phyloP scores from a whole-genome alignment of 1,140 invertebrate genomes.

The Hydropsyche tenuis region DNA sequence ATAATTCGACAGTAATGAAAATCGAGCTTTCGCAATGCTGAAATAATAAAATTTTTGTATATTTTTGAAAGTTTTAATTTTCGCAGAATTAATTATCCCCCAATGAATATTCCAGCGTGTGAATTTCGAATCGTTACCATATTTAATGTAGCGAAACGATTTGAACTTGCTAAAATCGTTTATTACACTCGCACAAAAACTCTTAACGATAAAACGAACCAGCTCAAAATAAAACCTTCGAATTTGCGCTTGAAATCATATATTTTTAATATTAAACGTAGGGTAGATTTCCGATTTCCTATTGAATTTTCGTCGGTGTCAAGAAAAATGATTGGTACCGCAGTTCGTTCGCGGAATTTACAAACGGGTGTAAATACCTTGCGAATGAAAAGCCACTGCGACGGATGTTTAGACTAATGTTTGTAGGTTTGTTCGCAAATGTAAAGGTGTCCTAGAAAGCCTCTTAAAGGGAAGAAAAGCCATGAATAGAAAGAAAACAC shows the following conservation, averaged over 20 bases:
- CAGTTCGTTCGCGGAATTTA: background rate
- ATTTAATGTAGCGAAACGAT: background rate
- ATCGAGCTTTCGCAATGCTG: too few relatives aligned
- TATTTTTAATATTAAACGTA: too few relatives aligned
- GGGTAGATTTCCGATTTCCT: too few relatives aligned
- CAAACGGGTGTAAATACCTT: constrained; percentile 1
- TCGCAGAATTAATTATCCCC: background rate
- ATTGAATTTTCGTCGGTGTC: background rate
- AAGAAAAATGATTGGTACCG: background rate
- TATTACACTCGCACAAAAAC: too few relatives aligned
- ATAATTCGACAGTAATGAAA: too few relatives aligned
- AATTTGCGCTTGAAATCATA: too few relatives aligned
- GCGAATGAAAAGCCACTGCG: background rate
- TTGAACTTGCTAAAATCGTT: background rate
- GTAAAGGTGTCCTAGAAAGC: constrained; percentile 36
- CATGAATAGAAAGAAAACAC: constrained; percentile 31
- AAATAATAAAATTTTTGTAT: too few relatives aligned
- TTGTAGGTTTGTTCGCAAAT: constrained; percentile 18
- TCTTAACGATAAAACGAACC: too few relatives aligned
- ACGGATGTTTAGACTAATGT: constrained; percentile 27
- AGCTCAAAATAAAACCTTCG: too few relatives aligned
- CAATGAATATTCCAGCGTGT: background rate
- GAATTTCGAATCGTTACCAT: background rate
- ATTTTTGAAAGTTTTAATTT: background rate
- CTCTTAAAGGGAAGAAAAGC: background rate